These are phyloP conservation scores for Chlorops oryzae DNA, from an alignment of 1,140 invertebrate species.

Conservation along the genomic window DNA sequence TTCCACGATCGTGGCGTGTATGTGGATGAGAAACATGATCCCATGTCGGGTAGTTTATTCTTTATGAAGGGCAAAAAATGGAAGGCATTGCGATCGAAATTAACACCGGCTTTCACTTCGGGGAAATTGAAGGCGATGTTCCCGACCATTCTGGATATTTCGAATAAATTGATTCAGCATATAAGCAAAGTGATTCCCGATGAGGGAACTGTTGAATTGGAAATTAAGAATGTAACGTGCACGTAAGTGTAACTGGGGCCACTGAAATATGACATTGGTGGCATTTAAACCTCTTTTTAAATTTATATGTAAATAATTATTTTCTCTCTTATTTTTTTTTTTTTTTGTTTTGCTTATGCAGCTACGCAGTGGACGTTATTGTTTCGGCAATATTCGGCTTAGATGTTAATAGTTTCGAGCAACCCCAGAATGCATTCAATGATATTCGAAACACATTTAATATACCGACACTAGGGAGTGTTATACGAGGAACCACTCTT, in stretches of 20 bases:
- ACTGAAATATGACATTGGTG: neutral
- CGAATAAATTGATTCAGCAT: conserved; percentile 28
- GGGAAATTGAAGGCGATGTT: conserved; percentile 53
- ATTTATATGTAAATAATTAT: neutral
- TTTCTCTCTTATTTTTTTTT: neutral
- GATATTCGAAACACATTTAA: conserved; percentile 16
- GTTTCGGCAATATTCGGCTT: conserved; percentile 35
- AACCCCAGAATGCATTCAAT: conserved; percentile 21
- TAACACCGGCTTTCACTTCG: conserved; percentile 53
- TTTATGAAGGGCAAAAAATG: conserved; percentile 46
- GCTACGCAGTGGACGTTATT: conserved; percentile 39
- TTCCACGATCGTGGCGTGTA: conserved; percentile 49
- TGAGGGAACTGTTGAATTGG: conserved; percentile 15
- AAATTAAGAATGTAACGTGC: conserved; percentile 9
- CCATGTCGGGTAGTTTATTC: conserved; percentile 37
- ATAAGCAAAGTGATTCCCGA: conserved; percentile 15
- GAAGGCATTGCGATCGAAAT: conserved; percentile 48
- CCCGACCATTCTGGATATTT: conserved; percentile 37
- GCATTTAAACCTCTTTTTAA: neutral
- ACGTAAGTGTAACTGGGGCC: conserved; percentile 8
- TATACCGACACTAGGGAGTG: conserved; percentile 11
- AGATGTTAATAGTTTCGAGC: conserved; percentile 30
- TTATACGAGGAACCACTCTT: conserved; percentile 7
- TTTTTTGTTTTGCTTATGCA: conserved; percentile 8
- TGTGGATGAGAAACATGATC: conserved; percentile 39